Percentiles rank a stretch among this genome's conserved stretches.
Conservation (phyloP, 2,113 vertebrate species). For the Regulus satrapa region DNA sequence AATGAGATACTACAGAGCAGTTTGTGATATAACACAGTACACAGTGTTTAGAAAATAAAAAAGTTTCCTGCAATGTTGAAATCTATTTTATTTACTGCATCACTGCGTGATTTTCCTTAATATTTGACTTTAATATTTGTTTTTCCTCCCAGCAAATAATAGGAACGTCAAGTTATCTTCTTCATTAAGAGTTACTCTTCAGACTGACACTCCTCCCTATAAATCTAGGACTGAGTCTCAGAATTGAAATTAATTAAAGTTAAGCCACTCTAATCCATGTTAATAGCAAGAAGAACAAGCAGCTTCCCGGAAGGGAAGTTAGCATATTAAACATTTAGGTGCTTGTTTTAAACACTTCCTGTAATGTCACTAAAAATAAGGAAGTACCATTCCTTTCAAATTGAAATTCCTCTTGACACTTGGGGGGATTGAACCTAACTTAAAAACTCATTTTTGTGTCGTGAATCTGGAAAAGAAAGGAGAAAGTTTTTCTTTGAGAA, state of each 20-base stretch:
- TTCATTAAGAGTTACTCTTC: neutral
- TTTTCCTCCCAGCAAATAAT: neutral
- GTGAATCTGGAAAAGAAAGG: neutral
- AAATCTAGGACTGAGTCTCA: neutral
- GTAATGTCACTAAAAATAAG: neutral
- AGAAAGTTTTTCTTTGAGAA: neutral
- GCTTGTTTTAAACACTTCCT: neutral
- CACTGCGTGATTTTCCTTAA: neutral
- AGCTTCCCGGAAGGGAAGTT: neutral
- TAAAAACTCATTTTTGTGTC: neutral
- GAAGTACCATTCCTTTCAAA: neutral
- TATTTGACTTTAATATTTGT: neutral
- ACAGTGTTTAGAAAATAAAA: neutral
- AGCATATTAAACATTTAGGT: neutral
- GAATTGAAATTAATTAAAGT: neutral
- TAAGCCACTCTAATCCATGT: neutral
- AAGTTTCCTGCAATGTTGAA: neutral
- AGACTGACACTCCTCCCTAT: neutral
- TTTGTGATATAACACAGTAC: neutral
- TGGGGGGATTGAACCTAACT: neutral
- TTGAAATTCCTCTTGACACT: neutral
- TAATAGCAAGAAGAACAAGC: neutral
- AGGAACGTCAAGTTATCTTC: neutral
- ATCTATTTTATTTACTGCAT: neutral
- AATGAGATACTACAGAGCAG: neutral